A percentile compares a stretch with the other conserved stretches of the same genome.
Evolutionary conservation across 2,888 invertebrate species (phyloP).

Genomic region (Tetropium fuscum): DNA sequence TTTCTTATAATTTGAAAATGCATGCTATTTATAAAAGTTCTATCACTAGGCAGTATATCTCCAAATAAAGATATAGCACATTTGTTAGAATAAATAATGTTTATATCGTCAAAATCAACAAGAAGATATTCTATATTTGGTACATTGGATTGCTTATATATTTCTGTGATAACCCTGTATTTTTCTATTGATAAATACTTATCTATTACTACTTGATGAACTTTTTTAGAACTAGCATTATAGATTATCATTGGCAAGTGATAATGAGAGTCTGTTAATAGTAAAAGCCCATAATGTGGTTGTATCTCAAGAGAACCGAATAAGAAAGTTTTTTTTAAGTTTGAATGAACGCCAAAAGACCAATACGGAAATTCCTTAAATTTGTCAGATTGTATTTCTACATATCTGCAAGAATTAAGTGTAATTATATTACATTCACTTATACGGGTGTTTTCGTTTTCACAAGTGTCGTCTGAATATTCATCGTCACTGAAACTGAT

Average conservation of each 20-base stretch:
- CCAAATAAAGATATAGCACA: neutral
- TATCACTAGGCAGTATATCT: neutral
- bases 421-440: slow-evolving; percentile 28
- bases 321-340: slow-evolving; percentile 26
- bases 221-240: slow-evolving; percentile 2
- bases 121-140: slow-evolving; percentile 38
- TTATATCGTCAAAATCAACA: slow-evolving; percentile 33
- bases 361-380: slow-evolving; percentile 32
- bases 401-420: slow-evolving; percentile 30
- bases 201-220: slow-evolving; percentile 25
- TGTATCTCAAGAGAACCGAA: slow-evolving; percentile 32
- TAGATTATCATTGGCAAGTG: slow-evolving; percentile 23
- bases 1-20: slow-evolving; percentile 24
- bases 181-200: slow-evolving; percentile 36
- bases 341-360: slow-evolving; percentile 41
- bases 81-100: neutral
- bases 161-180: slow-evolving; percentile 40
- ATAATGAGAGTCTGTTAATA: slow-evolving; percentile 33
- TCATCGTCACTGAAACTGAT: neutral
- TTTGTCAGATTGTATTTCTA: slow-evolving; percentile 27
- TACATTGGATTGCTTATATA: slow-evolving; percentile 31
- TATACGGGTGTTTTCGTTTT: neutral
- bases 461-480: slow-evolving; percentile 2
- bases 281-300: slow-evolving; percentile 36
- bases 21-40: neutral